Percentiles rank a stretch among this genome's conserved stretches.
phyloP scores from a whole-genome alignment of 2,113 vertebrate genomes.

The Dipodomys ordii region DNA sequence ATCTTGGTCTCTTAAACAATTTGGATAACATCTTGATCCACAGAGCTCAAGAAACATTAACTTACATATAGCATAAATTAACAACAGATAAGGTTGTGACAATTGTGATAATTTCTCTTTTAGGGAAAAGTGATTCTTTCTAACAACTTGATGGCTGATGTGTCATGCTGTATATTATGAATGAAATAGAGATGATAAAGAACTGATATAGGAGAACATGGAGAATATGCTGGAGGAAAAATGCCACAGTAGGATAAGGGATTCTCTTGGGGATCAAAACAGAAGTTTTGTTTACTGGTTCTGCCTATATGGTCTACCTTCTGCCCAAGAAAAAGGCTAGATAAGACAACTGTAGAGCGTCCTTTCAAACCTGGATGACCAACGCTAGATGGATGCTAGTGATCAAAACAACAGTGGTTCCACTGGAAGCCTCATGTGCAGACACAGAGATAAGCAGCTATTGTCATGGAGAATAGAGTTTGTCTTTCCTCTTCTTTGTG shows the following conservation, averaged over 20 bases:
- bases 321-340: background rate
- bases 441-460: background rate
- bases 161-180: too few relatives aligned
- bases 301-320: background rate
- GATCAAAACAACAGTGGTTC: background rate
- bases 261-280: background rate
- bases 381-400: background rate
- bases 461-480: background rate
- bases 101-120: background rate
- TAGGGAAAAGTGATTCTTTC: background rate
- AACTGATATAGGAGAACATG: background rate
- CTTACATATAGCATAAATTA: background rate
- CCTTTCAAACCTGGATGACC: background rate
- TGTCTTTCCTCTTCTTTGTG: background rate
- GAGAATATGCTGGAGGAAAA: background rate
- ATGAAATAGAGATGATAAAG: background rate
- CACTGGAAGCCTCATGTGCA: background rate
- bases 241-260: background rate
- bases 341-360: background rate
- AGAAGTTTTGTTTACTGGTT: background rate
- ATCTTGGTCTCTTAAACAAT: too few relatives aligned
- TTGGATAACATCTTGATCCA: too few relatives aligned
- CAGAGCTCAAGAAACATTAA: background rate
- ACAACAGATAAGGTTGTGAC: background rate
- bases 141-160: too few relatives aligned